phyloP scores from a whole-genome alignment of 2,888 invertebrate genomes.

The Caenorhabditis angaria region DNA sequence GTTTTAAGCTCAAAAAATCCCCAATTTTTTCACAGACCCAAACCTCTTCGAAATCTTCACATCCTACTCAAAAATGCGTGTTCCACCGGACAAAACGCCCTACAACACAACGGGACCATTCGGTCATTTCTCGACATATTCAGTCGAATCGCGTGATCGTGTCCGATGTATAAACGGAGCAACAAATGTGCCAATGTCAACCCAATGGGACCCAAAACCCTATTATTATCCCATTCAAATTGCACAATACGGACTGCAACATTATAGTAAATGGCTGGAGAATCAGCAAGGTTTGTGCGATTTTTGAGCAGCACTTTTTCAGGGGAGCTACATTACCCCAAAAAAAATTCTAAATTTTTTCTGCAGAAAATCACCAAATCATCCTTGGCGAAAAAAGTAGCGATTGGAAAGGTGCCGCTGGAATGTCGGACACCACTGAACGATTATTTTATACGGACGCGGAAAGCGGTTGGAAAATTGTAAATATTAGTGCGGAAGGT shows the following conservation, averaged over 20 bases:
- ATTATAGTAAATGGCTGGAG: conserved; percentile 87
- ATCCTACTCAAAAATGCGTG: conserved; percentile 61
- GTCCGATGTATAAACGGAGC: conserved; percentile 94
- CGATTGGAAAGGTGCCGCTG: conserved; percentile 54
- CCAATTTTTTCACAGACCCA: conserved; percentile 25
- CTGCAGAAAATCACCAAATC: conserved; percentile 10
- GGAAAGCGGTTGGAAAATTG: conserved; percentile 31
- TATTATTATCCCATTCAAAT: conserved; percentile 98
- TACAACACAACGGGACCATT: conserved; percentile 91
- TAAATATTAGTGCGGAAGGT: conserved; percentile 53
- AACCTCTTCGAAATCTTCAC: conserved; percentile 63
- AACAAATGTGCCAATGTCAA: conserved; percentile 89
- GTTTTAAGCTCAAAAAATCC: conserved; percentile 1
- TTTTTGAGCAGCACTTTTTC: no score
- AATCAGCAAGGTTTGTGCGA: conserved; percentile 50
- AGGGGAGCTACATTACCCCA: no score
- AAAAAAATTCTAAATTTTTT: not conserved
- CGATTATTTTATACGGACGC: conserved; percentile 47
- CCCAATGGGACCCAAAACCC: conserved; percentile 93
- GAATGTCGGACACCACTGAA: conserved; percentile 50
- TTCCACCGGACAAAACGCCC: conserved; percentile 50
- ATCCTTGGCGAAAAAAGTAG: conserved; percentile 31
- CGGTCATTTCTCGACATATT: conserved; percentile 96
- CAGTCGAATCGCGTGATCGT: conserved; percentile 92
- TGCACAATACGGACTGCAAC: conserved; percentile 95